Conservation (phyloP, 2,888 invertebrate genomes). For the Camptogramma bilineatum region DNA sequence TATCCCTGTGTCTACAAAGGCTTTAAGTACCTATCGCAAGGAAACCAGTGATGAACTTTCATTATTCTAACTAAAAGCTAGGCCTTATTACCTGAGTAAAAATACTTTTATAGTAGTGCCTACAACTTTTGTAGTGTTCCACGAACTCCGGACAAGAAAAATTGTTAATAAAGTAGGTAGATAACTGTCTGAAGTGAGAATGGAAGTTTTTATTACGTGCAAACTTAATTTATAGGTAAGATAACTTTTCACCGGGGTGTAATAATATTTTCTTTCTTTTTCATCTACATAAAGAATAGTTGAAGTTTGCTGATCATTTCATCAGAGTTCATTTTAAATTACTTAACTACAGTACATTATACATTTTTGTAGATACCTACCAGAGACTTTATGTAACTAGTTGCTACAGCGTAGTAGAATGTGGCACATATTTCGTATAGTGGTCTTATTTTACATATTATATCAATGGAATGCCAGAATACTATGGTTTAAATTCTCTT, state of each 20-base stretch:
- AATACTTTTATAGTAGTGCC: constrained; percentile 25
- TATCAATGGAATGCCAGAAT: too few species aligned
- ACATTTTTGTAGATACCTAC: not conserved
- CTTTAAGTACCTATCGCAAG: constrained; percentile 21
- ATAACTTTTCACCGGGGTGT: constrained; percentile 38
- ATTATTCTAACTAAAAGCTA: constrained; percentile 24
- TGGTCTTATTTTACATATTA: too few species aligned
- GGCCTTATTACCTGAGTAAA: constrained; percentile 28
- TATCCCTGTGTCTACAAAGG: constrained; percentile 19
- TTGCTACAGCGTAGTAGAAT: not conserved
- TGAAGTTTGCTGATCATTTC: constrained; percentile 28
- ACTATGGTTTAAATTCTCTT: too few species aligned
- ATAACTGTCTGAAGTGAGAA: constrained; percentile 36
- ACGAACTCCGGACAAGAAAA: constrained; percentile 30
- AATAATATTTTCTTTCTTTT: constrained; percentile 38
- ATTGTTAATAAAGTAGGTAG: constrained; percentile 34
- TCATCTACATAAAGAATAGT: constrained; percentile 21
- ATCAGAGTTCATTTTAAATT: constrained; percentile 14
- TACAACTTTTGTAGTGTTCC: constrained; percentile 35
- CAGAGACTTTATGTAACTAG: not conserved
- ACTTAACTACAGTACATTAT: not conserved
- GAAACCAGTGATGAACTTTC: constrained; percentile 20
- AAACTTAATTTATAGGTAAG: constrained; percentile 41
- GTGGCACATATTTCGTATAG: not conserved
- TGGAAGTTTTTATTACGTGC: constrained; percentile 41